Conservation (phyloP, 2,113 vertebrate genomes). For the Microtus richardsoni region DNA sequence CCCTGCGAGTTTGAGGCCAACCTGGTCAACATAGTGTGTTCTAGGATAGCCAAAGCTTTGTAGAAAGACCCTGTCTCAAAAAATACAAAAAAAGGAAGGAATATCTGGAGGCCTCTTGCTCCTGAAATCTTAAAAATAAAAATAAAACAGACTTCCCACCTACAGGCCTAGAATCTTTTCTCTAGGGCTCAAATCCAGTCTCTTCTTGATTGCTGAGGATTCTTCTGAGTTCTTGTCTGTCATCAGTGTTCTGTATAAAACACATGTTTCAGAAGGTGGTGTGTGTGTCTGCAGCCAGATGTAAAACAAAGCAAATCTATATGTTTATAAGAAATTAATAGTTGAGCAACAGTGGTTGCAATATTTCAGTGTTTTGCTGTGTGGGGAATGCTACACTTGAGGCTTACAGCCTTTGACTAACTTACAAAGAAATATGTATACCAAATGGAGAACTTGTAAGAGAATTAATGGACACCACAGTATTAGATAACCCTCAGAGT, state of each 20-base stretch:
- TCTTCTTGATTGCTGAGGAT: slow-evolving; percentile 33
- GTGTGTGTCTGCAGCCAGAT: neutral
- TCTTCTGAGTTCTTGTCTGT: slow-evolving; percentile 62
- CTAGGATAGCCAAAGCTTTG: too few relatives aligned
- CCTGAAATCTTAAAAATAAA: neutral
- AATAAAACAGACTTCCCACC: slow-evolving; percentile 21
- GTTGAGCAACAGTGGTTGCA: neutral
- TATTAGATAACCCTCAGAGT: neutral
- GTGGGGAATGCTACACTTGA: neutral
- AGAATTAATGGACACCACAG: neutral
- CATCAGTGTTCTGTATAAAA: slow-evolving; percentile 57
- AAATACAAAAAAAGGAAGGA: too few relatives aligned
- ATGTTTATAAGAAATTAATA: neutral
- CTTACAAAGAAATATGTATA: neutral
- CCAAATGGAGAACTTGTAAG: neutral
- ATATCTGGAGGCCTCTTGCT: too few relatives aligned
- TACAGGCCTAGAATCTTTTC: slow-evolving; percentile 38
- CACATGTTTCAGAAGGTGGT: slow-evolving; percentile 32
- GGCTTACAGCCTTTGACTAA: slow-evolving; percentile 21
- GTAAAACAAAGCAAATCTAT: neutral
- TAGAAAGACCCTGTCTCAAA: too few relatives aligned
- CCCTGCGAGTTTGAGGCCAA: too few relatives aligned
- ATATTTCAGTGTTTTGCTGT: neutral
- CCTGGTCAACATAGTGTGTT: too few relatives aligned
- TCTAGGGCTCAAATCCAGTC: slow-evolving; percentile 49